Conservation (phyloP, 2,113 vertebrate genomes). For the Sebastes fasciatus region DNA sequence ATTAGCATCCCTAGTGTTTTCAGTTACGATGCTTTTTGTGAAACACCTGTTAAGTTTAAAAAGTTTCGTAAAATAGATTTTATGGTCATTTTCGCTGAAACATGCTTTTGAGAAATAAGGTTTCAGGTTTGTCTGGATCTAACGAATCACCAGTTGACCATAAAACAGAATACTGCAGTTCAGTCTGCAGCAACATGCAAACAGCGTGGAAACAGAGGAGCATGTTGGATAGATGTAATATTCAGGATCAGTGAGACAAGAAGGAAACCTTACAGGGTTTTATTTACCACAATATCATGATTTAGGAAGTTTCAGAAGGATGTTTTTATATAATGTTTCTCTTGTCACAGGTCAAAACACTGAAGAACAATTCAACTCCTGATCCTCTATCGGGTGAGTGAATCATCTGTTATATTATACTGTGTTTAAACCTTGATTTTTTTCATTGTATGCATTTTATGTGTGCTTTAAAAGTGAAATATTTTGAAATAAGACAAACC, state of each 20-base stretch:
- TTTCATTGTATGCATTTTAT: not conserved
- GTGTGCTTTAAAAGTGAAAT: not conserved
- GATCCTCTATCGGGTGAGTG: constrained; percentile 75
- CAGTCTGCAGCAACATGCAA: not conserved
- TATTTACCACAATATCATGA: not conserved
- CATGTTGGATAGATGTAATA: not conserved
- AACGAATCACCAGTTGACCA: not conserved
- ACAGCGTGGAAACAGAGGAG: not conserved
- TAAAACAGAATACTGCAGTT: not conserved
- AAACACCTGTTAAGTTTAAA: not conserved
- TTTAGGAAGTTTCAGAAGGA: not conserved
- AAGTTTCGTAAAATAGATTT: not conserved
- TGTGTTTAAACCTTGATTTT: accelerated
- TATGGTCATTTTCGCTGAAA: not conserved
- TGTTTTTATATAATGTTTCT: constrained; percentile 3
- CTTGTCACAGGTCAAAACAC: constrained; percentile 78
- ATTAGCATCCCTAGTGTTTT: no score
- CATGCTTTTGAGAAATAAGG: not conserved
- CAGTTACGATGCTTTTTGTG: not conserved
- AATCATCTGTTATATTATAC: not conserved
- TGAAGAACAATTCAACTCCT: constrained; percentile 68
- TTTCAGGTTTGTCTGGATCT: not conserved
- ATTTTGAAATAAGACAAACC: not conserved
- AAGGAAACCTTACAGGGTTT: not conserved
- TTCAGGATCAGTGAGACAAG: not conserved